Conservation (phyloP, 1,140 invertebrate species). For the Armadillidium nasatum region DNA sequence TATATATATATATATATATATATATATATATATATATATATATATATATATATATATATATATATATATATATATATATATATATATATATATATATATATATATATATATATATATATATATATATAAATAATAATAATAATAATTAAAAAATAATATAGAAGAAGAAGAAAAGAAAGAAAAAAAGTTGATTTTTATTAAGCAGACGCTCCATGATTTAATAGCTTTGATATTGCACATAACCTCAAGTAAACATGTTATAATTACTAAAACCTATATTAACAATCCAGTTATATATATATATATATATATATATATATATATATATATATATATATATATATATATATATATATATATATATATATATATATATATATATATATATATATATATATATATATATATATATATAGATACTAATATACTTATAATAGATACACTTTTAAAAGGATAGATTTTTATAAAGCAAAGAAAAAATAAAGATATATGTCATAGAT, state of each 20-base stretch:
- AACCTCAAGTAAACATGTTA: too few relatives aligned
- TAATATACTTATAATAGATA: too few relatives aligned
- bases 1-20: slow-evolving; percentile 17
- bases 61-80: slow-evolving; percentile 10
- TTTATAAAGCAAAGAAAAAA: too few relatives aligned
- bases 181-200: too few relatives aligned
- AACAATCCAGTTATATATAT: not conserved
- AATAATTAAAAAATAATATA: not conserved
- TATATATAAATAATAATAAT: not conserved
- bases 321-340: slow-evolving; percentile 11
- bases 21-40: slow-evolving; percentile 16
- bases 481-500: too few relatives aligned
- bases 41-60: slow-evolving; percentile 18
- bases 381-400: too few relatives aligned
- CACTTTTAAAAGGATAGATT: too few relatives aligned
- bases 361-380: not conserved
- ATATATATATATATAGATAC: too few relatives aligned
- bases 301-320: slow-evolving; percentile 1
- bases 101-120: slow-evolving; percentile 17
- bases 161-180: too few relatives aligned
- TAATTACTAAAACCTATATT: too few relatives aligned
- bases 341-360: slow-evolving; percentile 22
- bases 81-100: slow-evolving; percentile 17
- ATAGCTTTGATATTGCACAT: too few relatives aligned
- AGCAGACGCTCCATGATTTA: too few relatives aligned